Percentiles rank a stretch among this genome's conserved stretches.
Evolutionary conservation across 2,797 vertebrate genomes (phyloP).

Genomic region (Enteromius trimaculatus): DNA sequence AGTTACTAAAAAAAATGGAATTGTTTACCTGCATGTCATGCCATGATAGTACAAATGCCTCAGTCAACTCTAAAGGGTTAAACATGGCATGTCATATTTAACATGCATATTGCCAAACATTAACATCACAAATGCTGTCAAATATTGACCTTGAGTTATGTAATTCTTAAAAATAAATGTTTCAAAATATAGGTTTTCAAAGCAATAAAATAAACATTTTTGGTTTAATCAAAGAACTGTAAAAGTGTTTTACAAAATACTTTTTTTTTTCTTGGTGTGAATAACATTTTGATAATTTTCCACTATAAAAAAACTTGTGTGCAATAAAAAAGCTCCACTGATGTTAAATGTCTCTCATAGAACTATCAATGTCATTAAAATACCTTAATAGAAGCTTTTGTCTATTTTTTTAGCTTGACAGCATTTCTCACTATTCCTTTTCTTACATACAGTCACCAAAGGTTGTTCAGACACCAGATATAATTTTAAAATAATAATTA

Average conservation of each 20-base stretch:
- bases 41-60: neutral
- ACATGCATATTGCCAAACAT: neutral
- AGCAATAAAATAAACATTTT: neutral
- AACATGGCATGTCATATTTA: neutral
- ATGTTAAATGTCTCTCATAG: neutral
- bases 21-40: too few relatives aligned
- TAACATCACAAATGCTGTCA: neutral
- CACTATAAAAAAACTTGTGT: neutral
- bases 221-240: neutral
- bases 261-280: too few relatives aligned
- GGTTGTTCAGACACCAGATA: too few relatives aligned
- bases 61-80: neutral
- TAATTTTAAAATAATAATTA: too few relatives aligned
- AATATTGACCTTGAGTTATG: neutral
- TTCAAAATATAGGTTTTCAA: neutral
- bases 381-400: neutral
- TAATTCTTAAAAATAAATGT: neutral
- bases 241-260: neutral
- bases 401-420: neutral
- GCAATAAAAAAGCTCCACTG: neutral
- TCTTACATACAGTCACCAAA: neutral
- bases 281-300: neutral
- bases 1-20: neutral
- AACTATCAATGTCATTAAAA: neutral
- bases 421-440: neutral